Conservation (phyloP, 2,113 vertebrate species). For the Grammomys dolichurus region DNA sequence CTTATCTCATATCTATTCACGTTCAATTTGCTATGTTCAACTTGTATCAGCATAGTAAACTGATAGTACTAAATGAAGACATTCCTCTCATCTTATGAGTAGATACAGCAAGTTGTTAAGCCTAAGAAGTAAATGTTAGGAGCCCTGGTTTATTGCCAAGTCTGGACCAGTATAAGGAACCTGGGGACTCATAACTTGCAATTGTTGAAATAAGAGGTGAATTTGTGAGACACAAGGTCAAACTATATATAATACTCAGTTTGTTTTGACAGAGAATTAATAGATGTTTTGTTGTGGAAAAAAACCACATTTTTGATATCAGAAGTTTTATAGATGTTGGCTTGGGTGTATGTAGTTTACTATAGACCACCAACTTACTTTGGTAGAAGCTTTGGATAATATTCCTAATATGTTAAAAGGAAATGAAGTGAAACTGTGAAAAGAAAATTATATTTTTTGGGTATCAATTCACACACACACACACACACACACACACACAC, state of each 20-base stretch:
- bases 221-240: neutral
- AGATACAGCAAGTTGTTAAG: neutral
- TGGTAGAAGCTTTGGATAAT: neutral
- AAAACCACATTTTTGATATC: neutral
- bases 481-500: neutral
- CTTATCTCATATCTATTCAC: no score
- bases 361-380: neutral
- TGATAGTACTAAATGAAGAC: neutral
- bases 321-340: neutral
- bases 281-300: neutral
- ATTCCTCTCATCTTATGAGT: neutral
- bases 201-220: neutral
- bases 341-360: neutral
- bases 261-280: neutral
- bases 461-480: neutral
- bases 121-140: neutral
- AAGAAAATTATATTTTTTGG: neutral
- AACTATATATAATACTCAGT: neutral
- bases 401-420: neutral
- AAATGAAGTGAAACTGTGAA: neutral
- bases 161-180: neutral
- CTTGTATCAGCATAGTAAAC: neutral
- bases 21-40: neutral
- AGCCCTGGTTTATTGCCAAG: neutral
- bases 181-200: neutral